Evolutionary conservation across 2,113 vertebrate species (phyloP).

Genomic region (Lepus americanus): DNA sequence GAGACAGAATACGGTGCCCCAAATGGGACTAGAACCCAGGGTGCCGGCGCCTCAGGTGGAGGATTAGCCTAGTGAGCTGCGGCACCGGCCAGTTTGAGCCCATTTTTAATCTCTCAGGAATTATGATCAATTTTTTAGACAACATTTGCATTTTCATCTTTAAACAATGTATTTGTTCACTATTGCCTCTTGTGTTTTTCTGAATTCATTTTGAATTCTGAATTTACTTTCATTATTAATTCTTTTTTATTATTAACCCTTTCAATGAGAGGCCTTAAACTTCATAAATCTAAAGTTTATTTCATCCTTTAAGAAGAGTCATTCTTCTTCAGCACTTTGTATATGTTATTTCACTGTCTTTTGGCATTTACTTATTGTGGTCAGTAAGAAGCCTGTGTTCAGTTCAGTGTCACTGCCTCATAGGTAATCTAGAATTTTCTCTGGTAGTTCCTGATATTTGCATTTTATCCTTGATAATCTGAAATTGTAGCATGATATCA

Average conservation of each 20-base stretch:
- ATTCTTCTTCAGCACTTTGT: not conserved
- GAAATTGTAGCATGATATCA: not conserved
- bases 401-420: not conserved
- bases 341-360: not conserved
- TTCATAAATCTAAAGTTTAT: not conserved
- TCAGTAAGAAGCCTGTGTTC: not conserved
- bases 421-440: not conserved
- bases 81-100: not conserved
- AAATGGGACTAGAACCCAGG: too few species aligned
- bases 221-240: not conserved
- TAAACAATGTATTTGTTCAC: not conserved
- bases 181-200: not conserved
- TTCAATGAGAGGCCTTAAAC: not conserved
- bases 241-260: not conserved
- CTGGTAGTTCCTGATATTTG: not conserved
- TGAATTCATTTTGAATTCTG: not conserved
- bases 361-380: not conserved
- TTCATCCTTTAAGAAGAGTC: not conserved
- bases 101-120: not conserved
- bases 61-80: too few species aligned
- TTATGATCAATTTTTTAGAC: not conserved
- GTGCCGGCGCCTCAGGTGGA: too few species aligned
- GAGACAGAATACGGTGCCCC: too few species aligned
- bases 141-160: conserved; percentile 2
- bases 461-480: not conserved